Evolutionary conservation across 2,888 invertebrate species (phyloP).

Genomic region (Chesias legatella): DNA sequence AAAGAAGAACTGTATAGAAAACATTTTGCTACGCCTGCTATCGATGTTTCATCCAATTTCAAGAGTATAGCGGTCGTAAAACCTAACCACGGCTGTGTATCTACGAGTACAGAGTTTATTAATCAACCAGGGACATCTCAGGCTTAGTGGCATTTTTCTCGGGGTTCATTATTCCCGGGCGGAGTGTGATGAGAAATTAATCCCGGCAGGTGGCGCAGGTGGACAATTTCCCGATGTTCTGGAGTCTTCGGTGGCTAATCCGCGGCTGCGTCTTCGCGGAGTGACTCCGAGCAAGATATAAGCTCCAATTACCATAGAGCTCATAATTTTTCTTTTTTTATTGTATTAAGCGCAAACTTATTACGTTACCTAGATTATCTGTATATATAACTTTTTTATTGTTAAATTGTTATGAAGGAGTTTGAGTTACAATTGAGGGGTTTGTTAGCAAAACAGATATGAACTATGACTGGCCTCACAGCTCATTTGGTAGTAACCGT

Average conservation of each 20-base stretch:
- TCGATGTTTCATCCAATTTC: conserved; percentile 36
- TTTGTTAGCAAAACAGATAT: too few relatives aligned
- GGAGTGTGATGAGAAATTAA: conserved; percentile 77
- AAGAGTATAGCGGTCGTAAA: conserved; percentile 41
- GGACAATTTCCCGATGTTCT: conserved; percentile 56
- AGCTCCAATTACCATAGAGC: conserved; percentile 7
- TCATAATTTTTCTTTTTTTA: not conserved
- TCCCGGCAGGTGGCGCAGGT: conserved; percentile 72
- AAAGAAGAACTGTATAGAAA: too few relatives aligned
- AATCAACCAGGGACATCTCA: conserved; percentile 62
- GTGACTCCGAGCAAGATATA: not conserved
- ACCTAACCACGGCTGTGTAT: conserved; percentile 34
- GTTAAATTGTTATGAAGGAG: too few relatives aligned
- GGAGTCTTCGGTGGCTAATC: conserved; percentile 36
- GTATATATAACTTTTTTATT: too few relatives aligned
- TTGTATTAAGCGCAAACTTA: too few relatives aligned
- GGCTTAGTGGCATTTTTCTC: conserved; percentile 70
- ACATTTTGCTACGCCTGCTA: too few relatives aligned
- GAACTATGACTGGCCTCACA: too few relatives aligned
- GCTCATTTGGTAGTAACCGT: too few relatives aligned
- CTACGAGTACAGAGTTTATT: conserved; percentile 68
- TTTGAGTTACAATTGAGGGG: too few relatives aligned
- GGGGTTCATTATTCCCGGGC: conserved; percentile 67
- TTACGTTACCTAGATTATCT: too few relatives aligned
- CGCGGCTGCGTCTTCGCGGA: conserved; percentile 38